Evolutionary conservation across 2,797 vertebrate species (phyloP).

Genomic region (Astyanax mexicanus): DNA sequence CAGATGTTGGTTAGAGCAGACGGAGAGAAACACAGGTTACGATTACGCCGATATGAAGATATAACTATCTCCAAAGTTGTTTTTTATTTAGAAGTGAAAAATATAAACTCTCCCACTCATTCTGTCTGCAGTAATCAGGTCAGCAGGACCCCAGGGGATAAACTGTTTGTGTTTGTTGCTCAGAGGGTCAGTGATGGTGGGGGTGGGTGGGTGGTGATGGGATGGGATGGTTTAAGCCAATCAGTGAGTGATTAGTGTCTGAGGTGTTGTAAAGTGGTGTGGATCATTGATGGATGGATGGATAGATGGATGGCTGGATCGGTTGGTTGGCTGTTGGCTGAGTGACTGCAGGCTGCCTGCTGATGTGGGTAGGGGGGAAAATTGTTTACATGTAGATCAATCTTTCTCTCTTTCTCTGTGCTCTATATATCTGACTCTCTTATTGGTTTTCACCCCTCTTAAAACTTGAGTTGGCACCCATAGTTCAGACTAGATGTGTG

Average conservation of each 20-base stretch:
- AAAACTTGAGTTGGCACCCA: too few species aligned
- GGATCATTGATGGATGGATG: background rate
- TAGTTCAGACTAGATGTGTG: too few species aligned
- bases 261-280: background rate
- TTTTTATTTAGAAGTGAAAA: too few species aligned
- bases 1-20: background rate
- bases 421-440: too few species aligned
- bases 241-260: slow-evolving; percentile 6
- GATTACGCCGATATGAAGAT: background rate
- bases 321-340: background rate
- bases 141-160: slow-evolving; percentile 29
- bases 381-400: slow-evolving; percentile 13
- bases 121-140: slow-evolving; percentile 18
- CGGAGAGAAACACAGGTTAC: background rate
- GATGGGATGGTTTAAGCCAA: slow-evolving; percentile 6
- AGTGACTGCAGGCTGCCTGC: background rate
- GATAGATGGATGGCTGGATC: background rate
- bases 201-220: too few species aligned
- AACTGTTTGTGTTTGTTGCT: background rate
- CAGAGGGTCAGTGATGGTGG: background rate
- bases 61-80: too few species aligned
- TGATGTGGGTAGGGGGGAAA: too few species aligned
- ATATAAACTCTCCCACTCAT: background rate
- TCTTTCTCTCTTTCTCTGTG: slow-evolving; percentile 15
- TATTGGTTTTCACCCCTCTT: too few species aligned